phyloP scores from a whole-genome alignment of 1,140 invertebrate genomes.

The Brachionus plicatilis region DNA sequence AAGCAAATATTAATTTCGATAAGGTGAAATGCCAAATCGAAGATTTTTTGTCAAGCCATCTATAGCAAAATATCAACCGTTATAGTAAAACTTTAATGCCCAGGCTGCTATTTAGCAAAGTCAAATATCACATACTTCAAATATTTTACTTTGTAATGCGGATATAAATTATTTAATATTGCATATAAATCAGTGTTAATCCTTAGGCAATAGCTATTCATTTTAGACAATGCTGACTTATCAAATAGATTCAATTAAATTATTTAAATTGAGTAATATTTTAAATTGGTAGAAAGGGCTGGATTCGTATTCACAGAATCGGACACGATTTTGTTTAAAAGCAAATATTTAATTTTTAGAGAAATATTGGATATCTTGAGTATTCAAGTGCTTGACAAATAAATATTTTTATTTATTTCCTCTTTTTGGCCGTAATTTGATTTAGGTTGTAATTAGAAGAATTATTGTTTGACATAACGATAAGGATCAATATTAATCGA shows the following conservation, averaged over 20 bases:
- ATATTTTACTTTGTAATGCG: background rate
- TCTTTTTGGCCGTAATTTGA: background rate
- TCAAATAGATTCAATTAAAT: background rate
- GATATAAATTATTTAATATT: constrained; percentile 18
- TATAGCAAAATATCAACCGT: background rate
- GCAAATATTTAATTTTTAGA: background rate
- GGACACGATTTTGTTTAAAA: constrained; percentile 8
- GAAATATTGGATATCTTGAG: background rate
- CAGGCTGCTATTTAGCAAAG: background rate
- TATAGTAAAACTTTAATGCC: background rate
- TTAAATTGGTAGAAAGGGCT: background rate
- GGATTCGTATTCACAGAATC: background rate
- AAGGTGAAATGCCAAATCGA: background rate
- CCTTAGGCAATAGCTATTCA: background rate
- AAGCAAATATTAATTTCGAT: background rate
- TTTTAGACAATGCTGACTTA: background rate
- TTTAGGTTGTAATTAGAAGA: background rate
- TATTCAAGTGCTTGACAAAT: constrained; percentile 6
- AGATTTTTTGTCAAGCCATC: background rate
- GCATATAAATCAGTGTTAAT: background rate
- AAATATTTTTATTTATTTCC: constrained; percentile 3
- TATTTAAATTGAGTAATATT: background rate
- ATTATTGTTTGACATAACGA: background rate
- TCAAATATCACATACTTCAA: background rate
- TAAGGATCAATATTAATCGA: constrained; percentile 1